These are phyloP conservation scores for Lepidurus packardi DNA, from an alignment of 1,140 invertebrate genomes.

Conservation along the genomic window DNA sequence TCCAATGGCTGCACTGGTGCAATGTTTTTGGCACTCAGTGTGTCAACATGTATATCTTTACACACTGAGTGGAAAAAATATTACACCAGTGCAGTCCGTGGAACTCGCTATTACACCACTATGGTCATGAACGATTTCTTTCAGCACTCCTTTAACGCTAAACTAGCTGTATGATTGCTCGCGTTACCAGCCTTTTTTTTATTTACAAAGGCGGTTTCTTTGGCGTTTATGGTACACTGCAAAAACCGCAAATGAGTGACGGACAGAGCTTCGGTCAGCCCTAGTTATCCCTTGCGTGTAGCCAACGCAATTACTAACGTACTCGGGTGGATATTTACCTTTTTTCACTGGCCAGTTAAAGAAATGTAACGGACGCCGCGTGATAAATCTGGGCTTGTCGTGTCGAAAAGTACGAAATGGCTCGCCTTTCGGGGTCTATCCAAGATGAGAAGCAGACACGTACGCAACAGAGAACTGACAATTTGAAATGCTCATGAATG, in stretches of 20 bases:
- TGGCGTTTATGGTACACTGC: neutral
- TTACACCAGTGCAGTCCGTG: too few species aligned
- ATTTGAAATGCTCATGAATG: constrained; percentile 4
- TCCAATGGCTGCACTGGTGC: too few species aligned
- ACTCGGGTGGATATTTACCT: neutral
- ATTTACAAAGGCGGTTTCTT: too few species aligned
- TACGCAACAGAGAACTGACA: neutral
- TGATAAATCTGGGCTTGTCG: neutral
- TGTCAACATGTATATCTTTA: too few species aligned
- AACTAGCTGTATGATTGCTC: too few species aligned
- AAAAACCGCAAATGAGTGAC: neutral
- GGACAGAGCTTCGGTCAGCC: neutral
- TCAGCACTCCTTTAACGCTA: too few species aligned
- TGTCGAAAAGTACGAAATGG: neutral
- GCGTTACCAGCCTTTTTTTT: too few species aligned
- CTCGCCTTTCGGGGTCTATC: neutral
- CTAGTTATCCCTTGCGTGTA: neutral
- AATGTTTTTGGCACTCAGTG: too few species aligned
- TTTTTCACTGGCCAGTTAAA: neutral
- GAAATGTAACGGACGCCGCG: neutral
- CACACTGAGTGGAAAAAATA: too few species aligned
- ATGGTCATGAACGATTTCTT: too few species aligned
- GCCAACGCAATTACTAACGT: neutral
- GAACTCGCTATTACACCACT: too few species aligned
- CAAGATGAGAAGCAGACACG: neutral